phyloP scores from a whole-genome alignment of 30 jellyfish, hydroid and myxozoan genomes.

The Hydractinia echinata region DNA sequence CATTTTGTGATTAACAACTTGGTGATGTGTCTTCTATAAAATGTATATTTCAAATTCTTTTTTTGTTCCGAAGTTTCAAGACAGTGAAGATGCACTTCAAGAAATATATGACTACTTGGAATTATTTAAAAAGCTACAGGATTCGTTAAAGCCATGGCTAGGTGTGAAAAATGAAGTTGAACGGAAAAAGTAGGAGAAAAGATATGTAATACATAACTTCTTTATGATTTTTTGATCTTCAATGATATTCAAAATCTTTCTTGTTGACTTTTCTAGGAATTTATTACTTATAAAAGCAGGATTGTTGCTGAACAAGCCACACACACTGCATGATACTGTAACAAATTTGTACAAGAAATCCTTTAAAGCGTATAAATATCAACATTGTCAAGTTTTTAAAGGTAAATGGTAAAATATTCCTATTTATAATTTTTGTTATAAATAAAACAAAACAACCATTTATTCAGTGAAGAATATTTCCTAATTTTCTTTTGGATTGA shows the following conservation, averaged over 20 bases:
- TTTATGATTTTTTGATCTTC: no score
- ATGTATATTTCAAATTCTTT: not conserved
- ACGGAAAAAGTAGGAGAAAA: not conserved
- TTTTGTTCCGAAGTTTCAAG: not conserved
- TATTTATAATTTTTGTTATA: not conserved
- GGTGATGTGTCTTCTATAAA: no score
- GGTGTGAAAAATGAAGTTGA: not conserved
- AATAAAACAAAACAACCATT: no score
- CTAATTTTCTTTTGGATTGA: no score
- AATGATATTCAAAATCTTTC: not conserved
- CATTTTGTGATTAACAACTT: no score
- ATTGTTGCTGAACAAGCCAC: constrained; percentile 23
- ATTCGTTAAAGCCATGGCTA: constrained; percentile 11
- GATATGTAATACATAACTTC: no score
- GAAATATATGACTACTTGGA: constrained; percentile 14
- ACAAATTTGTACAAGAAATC: constrained; percentile 17
- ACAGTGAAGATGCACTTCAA: constrained; percentile 10
- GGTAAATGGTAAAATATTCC: not conserved
- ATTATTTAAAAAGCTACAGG: constrained; percentile 7
- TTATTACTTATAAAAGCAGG: constrained; percentile 10
- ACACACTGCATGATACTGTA: not conserved
- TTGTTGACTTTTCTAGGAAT: not conserved
- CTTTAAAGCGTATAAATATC: constrained; percentile 17
- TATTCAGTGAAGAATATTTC: no score
- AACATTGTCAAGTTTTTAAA: constrained; percentile 1